Percentiles rank a stretch among this genome's conserved stretches.
phyloP scores from a whole-genome alignment of 2,113 vertebrate species.

The Protomyctophum bolini region DNA sequence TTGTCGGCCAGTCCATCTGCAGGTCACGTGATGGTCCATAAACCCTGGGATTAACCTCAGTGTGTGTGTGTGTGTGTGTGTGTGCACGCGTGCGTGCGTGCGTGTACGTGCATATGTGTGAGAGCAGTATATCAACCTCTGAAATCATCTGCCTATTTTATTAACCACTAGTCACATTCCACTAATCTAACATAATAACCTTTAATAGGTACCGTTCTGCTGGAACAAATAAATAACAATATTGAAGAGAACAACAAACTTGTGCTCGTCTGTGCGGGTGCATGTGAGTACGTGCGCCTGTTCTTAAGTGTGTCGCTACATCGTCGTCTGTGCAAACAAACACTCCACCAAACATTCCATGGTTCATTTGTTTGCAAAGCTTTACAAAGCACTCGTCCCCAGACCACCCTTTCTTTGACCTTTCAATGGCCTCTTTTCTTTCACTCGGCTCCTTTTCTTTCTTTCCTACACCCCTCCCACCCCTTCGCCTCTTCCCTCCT shows the following conservation, averaged over 20 bases:
- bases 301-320: constrained; percentile 24
- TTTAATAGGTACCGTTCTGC: constrained; percentile 70
- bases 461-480: not conserved
- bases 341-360: constrained; percentile 28
- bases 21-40: constrained; percentile 74
- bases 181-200: constrained; percentile 77
- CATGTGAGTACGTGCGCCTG: not conserved
- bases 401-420: constrained; percentile 8
- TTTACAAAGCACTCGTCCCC: constrained; percentile 24
- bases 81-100: constrained; percentile 17
- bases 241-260: not conserved
- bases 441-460: not conserved
- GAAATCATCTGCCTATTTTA: constrained; percentile 75
- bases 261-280: not conserved
- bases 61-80: constrained; percentile 36
- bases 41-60: constrained; percentile 75
- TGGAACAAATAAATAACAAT: constrained; percentile 3
- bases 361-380: constrained; percentile 50
- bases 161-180: constrained; percentile 76
- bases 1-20: constrained; percentile 71
- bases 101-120: not conserved
- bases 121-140: constrained; percentile 61
- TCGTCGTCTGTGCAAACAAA: constrained; percentile 14
- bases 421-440: constrained; percentile 20
- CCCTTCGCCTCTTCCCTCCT: not conserved